Conservation (phyloP, 2,888 invertebrate species). For the Euplexia lucipara region DNA sequence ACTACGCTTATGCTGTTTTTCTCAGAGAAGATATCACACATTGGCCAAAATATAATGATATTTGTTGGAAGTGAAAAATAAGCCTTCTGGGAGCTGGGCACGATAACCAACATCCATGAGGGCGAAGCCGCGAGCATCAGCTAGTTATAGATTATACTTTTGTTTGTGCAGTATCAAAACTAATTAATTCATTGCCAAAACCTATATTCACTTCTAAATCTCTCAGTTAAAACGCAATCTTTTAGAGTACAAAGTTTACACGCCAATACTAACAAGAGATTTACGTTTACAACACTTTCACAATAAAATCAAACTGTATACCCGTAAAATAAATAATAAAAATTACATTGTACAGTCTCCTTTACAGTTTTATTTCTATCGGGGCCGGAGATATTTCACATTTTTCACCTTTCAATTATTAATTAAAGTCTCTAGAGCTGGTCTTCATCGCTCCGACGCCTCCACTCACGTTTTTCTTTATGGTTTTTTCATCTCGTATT, state of each 20-base stretch:
- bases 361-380: slow-evolving; percentile 41
- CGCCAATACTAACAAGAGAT: background rate
- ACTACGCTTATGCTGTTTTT: too few species aligned
- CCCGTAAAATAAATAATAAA: slow-evolving; percentile 34
- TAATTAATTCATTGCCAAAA: too few species aligned
- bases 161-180: too few species aligned
- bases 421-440: slow-evolving; percentile 52
- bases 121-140: too few species aligned
- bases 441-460: slow-evolving; percentile 22
- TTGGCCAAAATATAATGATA: too few species aligned
- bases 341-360: slow-evolving; percentile 37
- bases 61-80: too few species aligned
- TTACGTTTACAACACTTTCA: slow-evolving; percentile 14
- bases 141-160: too few species aligned
- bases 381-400: slow-evolving; percentile 51
- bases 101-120: too few species aligned
- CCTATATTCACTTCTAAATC: too few species aligned
- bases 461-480: slow-evolving; percentile 13
- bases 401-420: slow-evolving; percentile 66
- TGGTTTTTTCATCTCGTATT: slow-evolving; percentile 26
- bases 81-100: too few species aligned
- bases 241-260: background rate
- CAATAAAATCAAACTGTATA: slow-evolving; percentile 22
- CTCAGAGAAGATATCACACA: too few species aligned
- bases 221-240: background rate